phyloP scores from a whole-genome alignment of 2,888 invertebrate species.

The Pammene fasciana region DNA sequence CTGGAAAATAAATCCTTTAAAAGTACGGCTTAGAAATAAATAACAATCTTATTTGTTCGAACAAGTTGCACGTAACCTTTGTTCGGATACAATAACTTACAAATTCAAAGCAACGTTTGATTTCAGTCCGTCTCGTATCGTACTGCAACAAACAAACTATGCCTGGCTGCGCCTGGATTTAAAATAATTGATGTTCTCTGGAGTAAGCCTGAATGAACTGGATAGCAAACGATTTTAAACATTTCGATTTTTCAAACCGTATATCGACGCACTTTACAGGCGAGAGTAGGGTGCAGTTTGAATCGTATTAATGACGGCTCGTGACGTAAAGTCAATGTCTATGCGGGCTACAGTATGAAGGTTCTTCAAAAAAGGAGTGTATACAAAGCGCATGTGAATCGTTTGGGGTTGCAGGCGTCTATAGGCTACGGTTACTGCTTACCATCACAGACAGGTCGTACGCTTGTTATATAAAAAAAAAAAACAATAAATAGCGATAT shows the following conservation, averaged over 20 bases:
- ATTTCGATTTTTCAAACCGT: conserved; percentile 22
- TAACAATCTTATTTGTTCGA: conserved; percentile 41
- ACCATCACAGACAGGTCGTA: no score
- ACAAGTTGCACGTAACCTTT: conserved; percentile 43
- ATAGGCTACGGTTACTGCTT: no score
- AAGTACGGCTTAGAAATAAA: conserved; percentile 33
- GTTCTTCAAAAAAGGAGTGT: no score
- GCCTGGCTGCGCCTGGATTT: conserved; percentile 51
- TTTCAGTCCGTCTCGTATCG: conserved; percentile 42
- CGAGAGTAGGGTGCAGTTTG: not conserved
- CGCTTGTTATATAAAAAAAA: no score
- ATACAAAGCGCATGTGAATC: no score
- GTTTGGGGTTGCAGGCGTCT: no score
- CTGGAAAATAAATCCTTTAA: conserved; percentile 33
- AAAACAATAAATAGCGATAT: no score
- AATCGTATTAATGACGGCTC: no score
- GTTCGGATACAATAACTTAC: conserved; percentile 50
- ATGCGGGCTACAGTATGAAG: no score
- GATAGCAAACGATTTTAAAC: conserved; percentile 42
- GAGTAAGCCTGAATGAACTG: conserved; percentile 53
- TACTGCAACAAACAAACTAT: conserved; percentile 44
- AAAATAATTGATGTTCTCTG: conserved; percentile 65
- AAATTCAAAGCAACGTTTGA: conserved; percentile 53
- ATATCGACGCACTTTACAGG: not conserved
- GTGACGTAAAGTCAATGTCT: no score